These are phyloP conservation scores for Tetragnatha versicolor DNA, from an alignment of 1,140 invertebrate genomes.

Conservation along the genomic window DNA sequence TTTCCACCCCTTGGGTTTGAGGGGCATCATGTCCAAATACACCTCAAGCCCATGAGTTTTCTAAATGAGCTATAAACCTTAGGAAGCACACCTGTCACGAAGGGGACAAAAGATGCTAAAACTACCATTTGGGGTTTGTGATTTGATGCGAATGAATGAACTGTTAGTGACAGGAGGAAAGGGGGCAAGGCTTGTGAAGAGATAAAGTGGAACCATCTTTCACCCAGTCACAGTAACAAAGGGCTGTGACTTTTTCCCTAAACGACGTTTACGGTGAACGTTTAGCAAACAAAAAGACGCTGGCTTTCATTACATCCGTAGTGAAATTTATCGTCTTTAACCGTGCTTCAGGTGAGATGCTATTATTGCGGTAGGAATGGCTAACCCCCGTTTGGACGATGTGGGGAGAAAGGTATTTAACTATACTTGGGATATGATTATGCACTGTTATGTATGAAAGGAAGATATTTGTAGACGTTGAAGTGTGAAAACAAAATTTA, in stretches of 20 bases:
- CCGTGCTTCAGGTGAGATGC: not conserved
- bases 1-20: too few relatives aligned
- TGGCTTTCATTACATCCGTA: not conserved
- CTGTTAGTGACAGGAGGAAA: not conserved
- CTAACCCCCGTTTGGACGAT: too few relatives aligned
- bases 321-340: conserved; percentile 5
- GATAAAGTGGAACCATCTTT: conserved; percentile 12
- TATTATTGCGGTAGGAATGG: not conserved
- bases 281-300: conserved; percentile 31
- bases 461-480: too few relatives aligned
- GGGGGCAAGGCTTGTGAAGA: conserved; percentile 15
- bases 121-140: not conserved
- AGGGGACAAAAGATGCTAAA: not conserved
- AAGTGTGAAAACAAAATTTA: too few relatives aligned
- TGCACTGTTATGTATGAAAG: too few relatives aligned
- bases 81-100: not conserved
- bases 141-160: conserved; percentile 5
- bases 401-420: not conserved
- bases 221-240: conserved; percentile 7
- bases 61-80: conserved; percentile 3
- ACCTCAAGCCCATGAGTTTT: too few relatives aligned
- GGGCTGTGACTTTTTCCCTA: not conserved
- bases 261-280: not conserved
- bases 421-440: too few relatives aligned
- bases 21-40: too few relatives aligned